Evolutionary conservation across 1,140 invertebrate genomes (phyloP).

Genomic region (Colletes latitarsis): DNA sequence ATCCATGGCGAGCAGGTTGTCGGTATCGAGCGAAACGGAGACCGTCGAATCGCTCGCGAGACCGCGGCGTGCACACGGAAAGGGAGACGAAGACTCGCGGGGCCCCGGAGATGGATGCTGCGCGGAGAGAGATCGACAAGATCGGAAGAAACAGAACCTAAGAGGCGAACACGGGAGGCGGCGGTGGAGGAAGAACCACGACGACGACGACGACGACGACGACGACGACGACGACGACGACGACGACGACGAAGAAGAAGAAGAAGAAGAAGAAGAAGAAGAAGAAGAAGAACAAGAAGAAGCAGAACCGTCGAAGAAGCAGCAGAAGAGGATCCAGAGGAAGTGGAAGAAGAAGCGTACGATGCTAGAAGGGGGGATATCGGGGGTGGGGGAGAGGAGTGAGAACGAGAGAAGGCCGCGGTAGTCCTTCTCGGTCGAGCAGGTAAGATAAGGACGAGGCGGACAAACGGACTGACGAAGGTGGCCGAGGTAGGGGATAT

Average conservation of each 20-base stretch:
- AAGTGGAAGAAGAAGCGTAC: conserved; percentile 21
- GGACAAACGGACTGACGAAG: conserved; percentile 77
- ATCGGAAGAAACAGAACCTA: conserved; percentile 3
- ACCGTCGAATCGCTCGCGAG: too few species aligned
- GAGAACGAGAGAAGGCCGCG: conserved; percentile 72
- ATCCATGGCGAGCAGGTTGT: too few species aligned
- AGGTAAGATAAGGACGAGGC: conserved; percentile 75
- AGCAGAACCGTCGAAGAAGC: neutral
- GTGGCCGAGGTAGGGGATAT: conserved; percentile 76
- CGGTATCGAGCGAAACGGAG: too few species aligned
- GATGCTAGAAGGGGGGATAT: conserved; percentile 38
- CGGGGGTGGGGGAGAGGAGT: conserved; percentile 61
- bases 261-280: neutral
- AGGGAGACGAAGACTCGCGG: conserved; percentile 27
- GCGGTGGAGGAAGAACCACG: neutral
- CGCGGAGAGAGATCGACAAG: conserved; percentile 43
- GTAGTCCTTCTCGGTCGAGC: conserved; percentile 72
- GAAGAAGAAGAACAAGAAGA: neutral
- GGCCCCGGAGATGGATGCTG: conserved; percentile 49
- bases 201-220: too few species aligned
- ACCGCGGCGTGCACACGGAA: too few species aligned
- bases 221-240: too few species aligned
- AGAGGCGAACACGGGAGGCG: neutral
- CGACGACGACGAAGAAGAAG: neutral
- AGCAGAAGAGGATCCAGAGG: neutral